Evolutionary conservation across 2,113 vertebrate genomes (phyloP).

Genomic region (Leucoraja erinaceus): DNA sequence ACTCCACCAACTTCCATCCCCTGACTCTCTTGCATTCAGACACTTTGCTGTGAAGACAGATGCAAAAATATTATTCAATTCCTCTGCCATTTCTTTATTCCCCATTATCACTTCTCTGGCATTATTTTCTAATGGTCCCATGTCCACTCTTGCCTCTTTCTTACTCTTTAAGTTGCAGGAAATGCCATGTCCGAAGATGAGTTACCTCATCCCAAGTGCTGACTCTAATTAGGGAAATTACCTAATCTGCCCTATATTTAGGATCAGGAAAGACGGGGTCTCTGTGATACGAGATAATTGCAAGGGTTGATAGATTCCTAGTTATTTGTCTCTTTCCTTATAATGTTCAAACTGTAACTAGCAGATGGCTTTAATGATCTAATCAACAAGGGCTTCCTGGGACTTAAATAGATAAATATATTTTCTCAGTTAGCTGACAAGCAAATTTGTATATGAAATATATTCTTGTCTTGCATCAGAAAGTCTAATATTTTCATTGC

Average conservation of each 20-base stretch:
- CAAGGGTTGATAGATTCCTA: neutral
- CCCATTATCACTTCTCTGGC: no score
- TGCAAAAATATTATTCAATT: no score
- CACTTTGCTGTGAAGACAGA: no score
- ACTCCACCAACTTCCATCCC: no score
- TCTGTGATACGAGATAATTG: neutral
- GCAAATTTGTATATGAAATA: neutral
- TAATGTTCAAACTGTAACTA: neutral
- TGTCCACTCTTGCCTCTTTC: no score
- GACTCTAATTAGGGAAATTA: neutral
- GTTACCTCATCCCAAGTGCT: neutral
- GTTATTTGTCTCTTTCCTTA: neutral
- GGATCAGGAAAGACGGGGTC: neutral
- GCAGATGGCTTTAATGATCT: slow-evolving; percentile 10
- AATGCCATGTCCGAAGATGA: neutral
- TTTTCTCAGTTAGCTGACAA: slow-evolving; percentile 22
- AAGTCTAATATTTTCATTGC: neutral
- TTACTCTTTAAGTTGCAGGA: neutral
- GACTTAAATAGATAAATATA: neutral
- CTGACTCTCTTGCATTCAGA: no score
- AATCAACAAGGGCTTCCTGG: neutral
- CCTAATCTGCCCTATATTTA: neutral
- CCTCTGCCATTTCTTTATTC: no score
- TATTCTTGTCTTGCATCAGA: neutral
- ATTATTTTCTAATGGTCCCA: no score